A percentile compares a stretch with the other conserved stretches of the same genome.
Evolutionary conservation across 2,888 invertebrate species (phyloP).

Genomic region (Dicycla oo): DNA sequence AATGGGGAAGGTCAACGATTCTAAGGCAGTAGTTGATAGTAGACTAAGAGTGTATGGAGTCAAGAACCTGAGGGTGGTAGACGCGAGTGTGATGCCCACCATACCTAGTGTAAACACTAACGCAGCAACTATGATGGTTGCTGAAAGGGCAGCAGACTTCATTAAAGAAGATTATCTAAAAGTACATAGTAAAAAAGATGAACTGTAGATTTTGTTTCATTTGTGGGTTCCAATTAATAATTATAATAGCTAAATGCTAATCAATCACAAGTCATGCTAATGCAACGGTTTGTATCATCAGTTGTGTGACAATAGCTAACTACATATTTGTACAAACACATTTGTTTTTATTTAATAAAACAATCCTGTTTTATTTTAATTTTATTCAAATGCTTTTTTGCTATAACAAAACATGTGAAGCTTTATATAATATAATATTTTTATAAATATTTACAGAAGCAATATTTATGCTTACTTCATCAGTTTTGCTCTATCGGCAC

Average conservation of each 20-base stretch:
- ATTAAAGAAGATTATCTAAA: slow-evolving; percentile 78
- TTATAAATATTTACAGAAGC: slow-evolving; percentile 42
- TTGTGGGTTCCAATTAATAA: slow-evolving; percentile 5
- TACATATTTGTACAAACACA: not conserved
- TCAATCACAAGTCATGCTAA: slow-evolving; percentile 26
- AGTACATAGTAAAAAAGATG: slow-evolving; percentile 70
- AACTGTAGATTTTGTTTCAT: slow-evolving; percentile 69
- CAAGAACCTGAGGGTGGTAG: slow-evolving; percentile 79
- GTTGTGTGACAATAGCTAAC: slow-evolving; percentile 6
- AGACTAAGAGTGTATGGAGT: slow-evolving; percentile 78
- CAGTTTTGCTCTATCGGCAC: slow-evolving; percentile 19
- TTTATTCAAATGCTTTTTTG: slow-evolving; percentile 7
- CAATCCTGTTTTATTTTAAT: not conserved
- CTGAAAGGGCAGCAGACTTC: slow-evolving; percentile 84
- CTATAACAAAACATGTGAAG: slow-evolving; percentile 4
- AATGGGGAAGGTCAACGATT: slow-evolving; percentile 80
- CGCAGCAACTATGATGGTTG: slow-evolving; percentile 86
- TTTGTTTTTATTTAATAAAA: not conserved
- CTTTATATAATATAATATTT: not conserved
- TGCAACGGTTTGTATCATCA: not conserved
- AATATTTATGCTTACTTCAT: slow-evolving; percentile 12
- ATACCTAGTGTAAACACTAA: slow-evolving; percentile 86
- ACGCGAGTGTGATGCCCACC: slow-evolving; percentile 86
- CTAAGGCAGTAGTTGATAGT: slow-evolving; percentile 78
- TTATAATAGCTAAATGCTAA: slow-evolving; percentile 26